Evolutionary conservation across 1,140 invertebrate species (phyloP), one percentile per base, ranked within the genome.

Genomic region (Pogonomyrmex barbatus): DNA sequence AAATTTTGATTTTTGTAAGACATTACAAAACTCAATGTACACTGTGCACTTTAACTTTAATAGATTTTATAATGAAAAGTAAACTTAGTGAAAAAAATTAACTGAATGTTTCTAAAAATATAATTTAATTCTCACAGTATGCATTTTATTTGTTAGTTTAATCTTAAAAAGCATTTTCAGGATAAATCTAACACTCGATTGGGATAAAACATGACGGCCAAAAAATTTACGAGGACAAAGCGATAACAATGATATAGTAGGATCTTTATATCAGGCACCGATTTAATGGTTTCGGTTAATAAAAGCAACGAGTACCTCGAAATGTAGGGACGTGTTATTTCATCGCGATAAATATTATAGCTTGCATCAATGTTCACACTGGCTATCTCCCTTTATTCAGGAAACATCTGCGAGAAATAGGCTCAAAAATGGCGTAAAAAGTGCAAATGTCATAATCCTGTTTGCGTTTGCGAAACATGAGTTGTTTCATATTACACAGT

Each of bases 271-370:
- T 1, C 50, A 9, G 17, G 14, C 50, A 33, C 10, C 8, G 56
- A 62, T 77, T 76, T 60, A 77, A 77, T 17, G 14, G n/a, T 47
- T 76, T 76, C 24, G 39, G 5, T 60, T 58, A 45, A 76, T 47
- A 45, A 77, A 62, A 42, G 17, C 9, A 45, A 14, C 14, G 14
- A n/a, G 0, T 76, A 45, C 30, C n/a, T 76, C 36, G 54, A 73
- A 73, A 39, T 10, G n/a, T n/a, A 52, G 36, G 30, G 39, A 58
- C 3, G 36, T 2, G 24, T 76, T 42, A 39, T 76, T 62, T 62
- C 14, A 47, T n/a, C 42, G 42, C 14, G 75, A 77, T 60, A 60
- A 60, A 62, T 62, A 62, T 77, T 47, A 62, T 14, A n/a, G 42
- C 2, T 47, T 77, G 56, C 33, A 62, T 62, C 56, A 47, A 60